Percentiles rank a stretch among this genome's conserved stretches.
Conservation (phyloP, 2,113 vertebrate species). For the Nicator chloris region DNA sequence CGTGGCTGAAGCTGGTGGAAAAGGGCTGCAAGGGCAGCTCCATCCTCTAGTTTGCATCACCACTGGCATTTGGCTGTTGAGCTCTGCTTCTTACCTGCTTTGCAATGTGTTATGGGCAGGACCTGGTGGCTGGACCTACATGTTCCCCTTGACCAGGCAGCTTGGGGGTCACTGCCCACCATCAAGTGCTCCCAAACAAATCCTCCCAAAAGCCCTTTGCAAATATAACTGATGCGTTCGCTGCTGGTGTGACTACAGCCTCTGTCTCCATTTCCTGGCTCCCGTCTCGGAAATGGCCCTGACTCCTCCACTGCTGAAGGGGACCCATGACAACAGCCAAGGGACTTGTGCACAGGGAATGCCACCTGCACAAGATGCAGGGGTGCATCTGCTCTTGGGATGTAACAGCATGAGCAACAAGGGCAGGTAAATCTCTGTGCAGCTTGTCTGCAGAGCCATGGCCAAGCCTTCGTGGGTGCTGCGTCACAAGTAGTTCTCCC, state of each 20-base stretch:
- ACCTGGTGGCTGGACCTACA: background rate
- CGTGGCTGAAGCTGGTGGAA: fast-evolving
- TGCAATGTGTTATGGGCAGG: background rate
- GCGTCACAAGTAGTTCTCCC: background rate
- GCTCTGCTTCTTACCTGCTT: background rate
- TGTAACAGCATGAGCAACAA: background rate
- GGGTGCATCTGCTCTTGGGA: background rate
- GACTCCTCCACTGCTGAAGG: background rate
- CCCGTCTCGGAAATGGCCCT: background rate
- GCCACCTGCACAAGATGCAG: background rate
- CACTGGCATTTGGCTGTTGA: background rate
- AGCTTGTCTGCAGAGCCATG: background rate
- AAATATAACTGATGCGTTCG: background rate
- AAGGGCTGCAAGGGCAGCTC: background rate
- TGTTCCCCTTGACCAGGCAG: background rate
- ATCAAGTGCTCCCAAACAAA: background rate
- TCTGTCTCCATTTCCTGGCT: background rate
- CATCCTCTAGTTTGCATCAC: background rate
- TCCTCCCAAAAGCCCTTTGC: background rate
- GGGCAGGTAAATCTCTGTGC: background rate
- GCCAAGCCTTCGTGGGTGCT: background rate
- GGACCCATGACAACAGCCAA: background rate
- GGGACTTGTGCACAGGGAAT: background rate
- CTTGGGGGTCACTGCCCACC: background rate
- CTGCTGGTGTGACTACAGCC: background rate